These are phyloP conservation scores for Brachionus plicatilis DNA, from an alignment of 1,140 invertebrate species.

Conservation along the genomic window DNA sequence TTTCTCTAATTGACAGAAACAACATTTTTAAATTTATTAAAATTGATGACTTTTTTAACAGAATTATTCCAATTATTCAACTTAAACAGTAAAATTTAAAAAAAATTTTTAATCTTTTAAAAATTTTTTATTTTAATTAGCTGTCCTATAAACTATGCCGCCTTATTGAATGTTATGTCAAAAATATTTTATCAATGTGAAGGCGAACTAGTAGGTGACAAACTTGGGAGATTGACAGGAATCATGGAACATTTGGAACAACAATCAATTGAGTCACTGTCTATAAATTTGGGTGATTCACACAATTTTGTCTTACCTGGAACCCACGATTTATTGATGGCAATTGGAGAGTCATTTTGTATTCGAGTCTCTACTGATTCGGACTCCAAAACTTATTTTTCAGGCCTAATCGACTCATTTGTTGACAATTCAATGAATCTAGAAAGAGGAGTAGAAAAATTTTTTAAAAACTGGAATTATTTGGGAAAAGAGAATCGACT, in stretches of 20 bases:
- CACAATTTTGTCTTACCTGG: constrained; percentile 10
- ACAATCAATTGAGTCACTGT: background rate
- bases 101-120: background rate
- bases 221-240: background rate
- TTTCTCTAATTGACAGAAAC: background rate
- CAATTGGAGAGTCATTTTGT: constrained; percentile 3
- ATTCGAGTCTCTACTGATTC: background rate
- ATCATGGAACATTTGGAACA: background rate
- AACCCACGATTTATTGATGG: background rate
- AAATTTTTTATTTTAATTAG: background rate
- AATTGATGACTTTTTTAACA: background rate
- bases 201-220: background rate
- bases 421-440: background rate
- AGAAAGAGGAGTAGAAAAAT: background rate
- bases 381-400: background rate
- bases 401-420: background rate
- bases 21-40: constrained; percentile 1
- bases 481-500: background rate
- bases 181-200: background rate
- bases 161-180: background rate
- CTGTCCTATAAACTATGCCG: background rate
- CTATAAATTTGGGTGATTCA: background rate
- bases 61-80: background rate
- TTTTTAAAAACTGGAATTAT: background rate
- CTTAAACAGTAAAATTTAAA: background rate